These are phyloP conservation scores for Vanessa cardui DNA, from an alignment of 2,888 invertebrate species.

Conservation along the genomic window DNA sequence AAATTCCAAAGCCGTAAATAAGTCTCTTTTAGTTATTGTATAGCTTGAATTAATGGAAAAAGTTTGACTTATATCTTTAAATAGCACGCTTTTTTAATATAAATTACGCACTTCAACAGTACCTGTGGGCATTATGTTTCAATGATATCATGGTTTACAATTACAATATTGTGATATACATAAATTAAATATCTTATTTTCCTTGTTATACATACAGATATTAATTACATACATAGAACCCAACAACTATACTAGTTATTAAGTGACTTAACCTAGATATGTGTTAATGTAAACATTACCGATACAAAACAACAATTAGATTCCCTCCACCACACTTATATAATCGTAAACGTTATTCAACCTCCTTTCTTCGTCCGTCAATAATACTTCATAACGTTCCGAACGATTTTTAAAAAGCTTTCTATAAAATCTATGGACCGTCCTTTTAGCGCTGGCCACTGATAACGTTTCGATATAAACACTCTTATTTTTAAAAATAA, in stretches of 20 bases:
- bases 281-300: slow-evolving; percentile 20
- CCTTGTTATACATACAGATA: not conserved
- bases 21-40: too few species aligned
- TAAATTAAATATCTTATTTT: not conserved
- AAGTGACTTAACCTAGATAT: slow-evolving; percentile 9
- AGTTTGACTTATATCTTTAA: too few species aligned
- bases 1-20: too few species aligned
- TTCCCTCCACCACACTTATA: slow-evolving; percentile 65
- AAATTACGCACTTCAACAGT: not conserved
- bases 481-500: slow-evolving; percentile 54
- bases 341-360: slow-evolving; percentile 60
- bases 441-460: slow-evolving; percentile 64
- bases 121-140: not conserved
- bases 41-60: too few species aligned
- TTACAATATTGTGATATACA: not conserved
- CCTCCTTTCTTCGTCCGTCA: slow-evolving; percentile 88
- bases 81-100: too few species aligned
- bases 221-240: not conserved
- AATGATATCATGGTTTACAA: not conserved
- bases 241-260: not conserved
- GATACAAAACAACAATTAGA: slow-evolving; percentile 44
- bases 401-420: slow-evolving; percentile 68
- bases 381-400: slow-evolving; percentile 84
- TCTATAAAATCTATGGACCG: slow-evolving; percentile 67
- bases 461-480: slow-evolving; percentile 67